phyloP scores from a whole-genome alignment of 2,888 invertebrate genomes.

The Dasypogon diadema region DNA sequence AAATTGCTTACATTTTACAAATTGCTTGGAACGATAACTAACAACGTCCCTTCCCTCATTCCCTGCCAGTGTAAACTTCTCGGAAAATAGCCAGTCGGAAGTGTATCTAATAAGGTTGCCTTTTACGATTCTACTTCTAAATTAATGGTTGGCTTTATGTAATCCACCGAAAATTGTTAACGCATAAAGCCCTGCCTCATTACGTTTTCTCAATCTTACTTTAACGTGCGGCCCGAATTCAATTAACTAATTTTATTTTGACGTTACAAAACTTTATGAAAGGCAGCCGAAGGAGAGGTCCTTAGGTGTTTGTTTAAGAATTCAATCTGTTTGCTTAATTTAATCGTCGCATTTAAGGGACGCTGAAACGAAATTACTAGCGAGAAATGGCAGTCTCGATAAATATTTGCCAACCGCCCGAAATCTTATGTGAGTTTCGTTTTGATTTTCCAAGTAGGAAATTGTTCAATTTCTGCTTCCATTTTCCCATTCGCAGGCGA shows the following conservation, averaged over 20 bases:
- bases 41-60: background rate
- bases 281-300: background rate
- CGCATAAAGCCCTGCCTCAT: background rate
- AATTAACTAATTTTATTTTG: background rate
- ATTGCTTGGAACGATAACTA: background rate
- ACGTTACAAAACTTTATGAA: background rate
- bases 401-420: constrained; percentile 1
- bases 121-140: background rate
- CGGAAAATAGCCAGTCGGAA: background rate
- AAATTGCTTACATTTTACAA: background rate
- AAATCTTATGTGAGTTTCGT: no score
- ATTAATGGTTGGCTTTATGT: background rate
- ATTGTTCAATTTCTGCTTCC: no score
- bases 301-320: background rate
- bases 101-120: background rate
- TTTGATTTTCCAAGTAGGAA: no score
- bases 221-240: background rate
- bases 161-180: background rate
- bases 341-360: background rate
- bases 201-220: background rate
- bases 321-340: background rate
- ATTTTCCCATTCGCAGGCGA: no score
- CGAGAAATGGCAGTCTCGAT: background rate
- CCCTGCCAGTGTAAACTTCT: background rate
- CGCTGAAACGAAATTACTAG: background rate